Base-by-base conservation (phyloP, 2,888 invertebrate genomes). In the Trichogramma dendrolimi region DNA sequence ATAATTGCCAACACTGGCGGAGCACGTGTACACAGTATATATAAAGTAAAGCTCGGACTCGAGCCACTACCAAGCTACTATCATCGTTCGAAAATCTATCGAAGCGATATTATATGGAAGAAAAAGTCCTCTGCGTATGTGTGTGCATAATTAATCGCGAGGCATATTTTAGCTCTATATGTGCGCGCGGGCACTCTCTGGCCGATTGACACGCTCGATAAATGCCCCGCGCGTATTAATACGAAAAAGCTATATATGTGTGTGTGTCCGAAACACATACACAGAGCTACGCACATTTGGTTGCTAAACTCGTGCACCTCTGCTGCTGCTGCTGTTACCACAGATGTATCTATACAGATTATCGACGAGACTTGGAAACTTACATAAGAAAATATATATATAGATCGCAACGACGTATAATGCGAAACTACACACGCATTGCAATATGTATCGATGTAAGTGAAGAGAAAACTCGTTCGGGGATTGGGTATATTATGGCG, bases 401-500 rank as follows among this genome's bases (percentile, higher is more conserved):
- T 27, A 27, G 27, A 27, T 27, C 27, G 27, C 27, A 27, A 7
- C 38, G 6, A 39, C 27, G 27, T 5, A 50, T 14, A 5, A 4
- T 27, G 3, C 27, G 47, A 55, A 11, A 48, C 40, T 42, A 56
- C 27, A 6, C 39, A 49, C 41, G 58, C 6, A 8, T 6, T 11
- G 38, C 58, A 49, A 51, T 51, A 55, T 54, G 50, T 58, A 49
- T 43, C 40, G 38, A 55, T 46, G 27, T 27, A 27, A 27, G 27
- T 27, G 27, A 27, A 10, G n/a, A 40, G 55, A 59, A 60, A 63
- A 63, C 63, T 60, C 60, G 63, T 63, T 63, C 59, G 56, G 39
- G 27, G 27, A 27, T 27, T 27, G 27, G 27, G 27, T 27, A 27
- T 27, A 27, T 27, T 27, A 27, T 38, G 8, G 10, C 56, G 46